A percentile compares a stretch with the other conserved stretches of the same genome.
Conservation (phyloP, 2,888 invertebrate species). For the Hirtodrosophila histrioides region DNA sequence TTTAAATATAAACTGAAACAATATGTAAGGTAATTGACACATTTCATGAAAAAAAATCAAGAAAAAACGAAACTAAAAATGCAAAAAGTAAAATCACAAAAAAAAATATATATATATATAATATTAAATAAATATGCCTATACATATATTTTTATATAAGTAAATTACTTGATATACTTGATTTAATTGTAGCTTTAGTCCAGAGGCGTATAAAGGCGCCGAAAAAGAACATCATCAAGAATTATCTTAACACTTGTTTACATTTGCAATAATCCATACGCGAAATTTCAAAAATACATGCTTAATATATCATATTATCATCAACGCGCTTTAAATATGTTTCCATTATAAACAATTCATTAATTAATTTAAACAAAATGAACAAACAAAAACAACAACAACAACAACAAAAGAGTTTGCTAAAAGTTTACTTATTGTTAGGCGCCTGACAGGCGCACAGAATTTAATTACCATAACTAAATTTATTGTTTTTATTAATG, state of each 20-base stretch:
- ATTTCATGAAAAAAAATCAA: constrained; percentile 49
- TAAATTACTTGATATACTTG: constrained; percentile 59
- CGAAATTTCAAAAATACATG: constrained; percentile 30
- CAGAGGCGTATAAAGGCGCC: constrained; percentile 32
- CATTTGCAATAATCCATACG: constrained; percentile 65
- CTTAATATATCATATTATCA: constrained; percentile 41
- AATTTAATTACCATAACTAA: constrained; percentile 68
- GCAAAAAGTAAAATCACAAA: constrained; percentile 37
- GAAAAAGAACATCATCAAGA: constrained; percentile 32
- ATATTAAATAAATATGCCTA: constrained; percentile 20
- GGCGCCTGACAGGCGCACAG: constrained; percentile 55
- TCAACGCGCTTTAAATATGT: constrained; percentile 67
- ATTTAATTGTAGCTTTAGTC: constrained; percentile 61
- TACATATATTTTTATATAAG: constrained; percentile 72
- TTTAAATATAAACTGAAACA: constrained; percentile 26
- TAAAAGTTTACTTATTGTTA: constrained; percentile 64
- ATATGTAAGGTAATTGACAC: constrained; percentile 53
- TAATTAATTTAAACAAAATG: constrained; percentile 48
- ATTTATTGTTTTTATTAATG: constrained; percentile 75
- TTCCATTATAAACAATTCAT: constrained; percentile 72
- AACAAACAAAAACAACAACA: constrained; percentile 18
- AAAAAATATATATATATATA: constrained; percentile 3
- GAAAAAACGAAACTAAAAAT: constrained; percentile 41
- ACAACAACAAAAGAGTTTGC: constrained; percentile 53
- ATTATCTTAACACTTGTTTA: constrained; percentile 67